Base-by-base conservation (phyloP, 2,888 invertebrate species). In the Cantharis nigra region DNA sequence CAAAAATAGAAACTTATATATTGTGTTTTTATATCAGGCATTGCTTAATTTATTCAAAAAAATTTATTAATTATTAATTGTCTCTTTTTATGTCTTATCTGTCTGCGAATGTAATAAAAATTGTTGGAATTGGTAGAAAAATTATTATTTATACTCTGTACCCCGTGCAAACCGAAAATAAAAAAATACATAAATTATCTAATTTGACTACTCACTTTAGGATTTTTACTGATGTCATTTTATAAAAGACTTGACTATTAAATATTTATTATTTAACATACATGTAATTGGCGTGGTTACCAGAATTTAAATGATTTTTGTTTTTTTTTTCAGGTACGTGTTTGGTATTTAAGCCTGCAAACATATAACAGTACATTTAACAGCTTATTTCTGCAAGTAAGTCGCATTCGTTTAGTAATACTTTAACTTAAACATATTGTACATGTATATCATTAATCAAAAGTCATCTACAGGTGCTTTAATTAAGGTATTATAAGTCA, bases 251-350 rank as follows among this genome's bases (percentile, higher is more conserved):
- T 63, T 9, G 26, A 16, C 26, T 70, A 28, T 62, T 62, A 63
- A 69, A 63, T 70, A 69, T 28, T 63, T 20, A 33, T 72, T 49
- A 69, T 70, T 62, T 74, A 74, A 70, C 69, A 16, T 71, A 70
- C 49, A 20, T 33, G 70, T 69, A 74, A 70, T 74, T 74, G 70
- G 69, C 69, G 74, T 70, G 62, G 74, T 69, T 69, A 74, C 69
- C 65, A n/a, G 72, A 70, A 72, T 33, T 63, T 72, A 72, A 69
- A 28, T 72, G 70, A 75, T 71, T 71, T 75, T 49, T 26, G 28
- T 62, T 72, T 74, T 74, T 76, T 76, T 72, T 76, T 76, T 72
- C 76, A 76, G 76, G 76, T 76, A 76, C 69, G 69, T 75, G 49
- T 49, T 49, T 49, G 49, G 49, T 49, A 75, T 75, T 69, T 75